These are phyloP conservation scores for Sparus aurata DNA, from an alignment of 2,797 vertebrate genomes.

Conservation along the genomic window DNA sequence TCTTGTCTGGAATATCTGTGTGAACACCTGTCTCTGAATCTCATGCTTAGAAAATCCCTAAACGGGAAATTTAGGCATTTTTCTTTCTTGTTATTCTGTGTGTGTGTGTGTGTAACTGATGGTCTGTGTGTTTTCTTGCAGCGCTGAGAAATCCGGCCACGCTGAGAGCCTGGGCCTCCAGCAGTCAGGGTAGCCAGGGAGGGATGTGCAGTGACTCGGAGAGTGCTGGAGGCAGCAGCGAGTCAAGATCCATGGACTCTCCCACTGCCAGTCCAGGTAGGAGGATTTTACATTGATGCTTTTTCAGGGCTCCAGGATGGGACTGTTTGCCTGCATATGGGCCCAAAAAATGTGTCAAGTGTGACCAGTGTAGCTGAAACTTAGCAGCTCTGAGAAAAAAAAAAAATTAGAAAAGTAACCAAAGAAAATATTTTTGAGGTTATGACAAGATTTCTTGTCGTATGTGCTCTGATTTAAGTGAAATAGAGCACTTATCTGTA, in stretches of 20 bases:
- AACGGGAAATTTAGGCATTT: conserved; percentile 3
- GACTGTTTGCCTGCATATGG: too few relatives aligned
- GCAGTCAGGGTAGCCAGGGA: conserved; percentile 88
- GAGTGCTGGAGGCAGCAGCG: conserved; percentile 97
- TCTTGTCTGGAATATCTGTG: conserved; percentile 50
- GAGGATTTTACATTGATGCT: conserved; percentile 4
- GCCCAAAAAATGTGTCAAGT: too few relatives aligned
- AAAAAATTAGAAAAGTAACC: too few relatives aligned
- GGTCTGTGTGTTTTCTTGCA: conserved; percentile 61
- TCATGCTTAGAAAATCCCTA: conserved; percentile 27
- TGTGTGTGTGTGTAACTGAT: conserved; percentile 17
- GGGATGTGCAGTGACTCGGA: conserved; percentile 99
- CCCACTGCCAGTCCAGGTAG: conserved; percentile 98
- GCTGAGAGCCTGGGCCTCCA: conserved; percentile 90
- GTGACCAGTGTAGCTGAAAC: too few relatives aligned
- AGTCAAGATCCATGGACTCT: conserved; percentile 97
- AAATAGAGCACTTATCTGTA: too few relatives aligned
- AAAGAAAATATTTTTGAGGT: too few relatives aligned
- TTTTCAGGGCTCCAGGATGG: too few relatives aligned
- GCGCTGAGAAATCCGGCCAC: conserved; percentile 86
- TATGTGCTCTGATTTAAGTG: too few relatives aligned
- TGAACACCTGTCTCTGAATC: conserved; percentile 32
- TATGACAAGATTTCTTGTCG: too few relatives aligned
- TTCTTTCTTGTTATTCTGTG: conserved; percentile 24
- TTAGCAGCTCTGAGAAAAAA: too few relatives aligned